These are phyloP conservation scores for Rhimphoctona megacephalus DNA, from an alignment of 2,888 invertebrate species.

Conservation along the genomic window DNA sequence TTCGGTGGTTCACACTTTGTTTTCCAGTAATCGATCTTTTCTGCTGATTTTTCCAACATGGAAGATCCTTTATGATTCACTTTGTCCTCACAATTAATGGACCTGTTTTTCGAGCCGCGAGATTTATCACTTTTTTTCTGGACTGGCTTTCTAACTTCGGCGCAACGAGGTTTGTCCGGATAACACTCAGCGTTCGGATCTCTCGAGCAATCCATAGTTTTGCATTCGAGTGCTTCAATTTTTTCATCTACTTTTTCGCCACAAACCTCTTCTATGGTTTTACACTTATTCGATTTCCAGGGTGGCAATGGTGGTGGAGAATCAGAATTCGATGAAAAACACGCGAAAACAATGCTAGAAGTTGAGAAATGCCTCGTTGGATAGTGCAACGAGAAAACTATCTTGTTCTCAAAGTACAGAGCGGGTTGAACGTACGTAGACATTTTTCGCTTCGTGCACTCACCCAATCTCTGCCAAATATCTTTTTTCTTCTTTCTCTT, in stretches of 20 bases:
- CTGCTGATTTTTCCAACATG: slow-evolving; percentile 31
- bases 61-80: background rate
- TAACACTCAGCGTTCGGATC: slow-evolving; percentile 59
- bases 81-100: background rate
- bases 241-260: slow-evolving; percentile 42
- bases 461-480: slow-evolving; percentile 56
- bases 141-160: slow-evolving; percentile 41
- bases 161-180: slow-evolving; percentile 62
- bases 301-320: slow-evolving; percentile 65
- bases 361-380: slow-evolving; percentile 29
- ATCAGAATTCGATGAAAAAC: slow-evolving; percentile 55
- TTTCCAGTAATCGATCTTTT: slow-evolving; percentile 72
- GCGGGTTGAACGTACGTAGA: slow-evolving; percentile 40
- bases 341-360: slow-evolving; percentile 23
- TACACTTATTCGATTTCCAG: slow-evolving; percentile 65
- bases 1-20: slow-evolving; percentile 71
- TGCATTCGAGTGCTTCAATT: slow-evolving; percentile 40
- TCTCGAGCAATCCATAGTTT: slow-evolving; percentile 47
- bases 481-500: slow-evolving; percentile 27
- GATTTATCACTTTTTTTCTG: background rate
- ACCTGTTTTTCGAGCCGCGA: background rate
- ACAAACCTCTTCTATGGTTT: slow-evolving; percentile 68
- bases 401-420: background rate
- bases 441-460: slow-evolving; percentile 64
- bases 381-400: background rate